phyloP scores from a whole-genome alignment of 2,888 invertebrate genomes.

The Melanchra persicariae region DNA sequence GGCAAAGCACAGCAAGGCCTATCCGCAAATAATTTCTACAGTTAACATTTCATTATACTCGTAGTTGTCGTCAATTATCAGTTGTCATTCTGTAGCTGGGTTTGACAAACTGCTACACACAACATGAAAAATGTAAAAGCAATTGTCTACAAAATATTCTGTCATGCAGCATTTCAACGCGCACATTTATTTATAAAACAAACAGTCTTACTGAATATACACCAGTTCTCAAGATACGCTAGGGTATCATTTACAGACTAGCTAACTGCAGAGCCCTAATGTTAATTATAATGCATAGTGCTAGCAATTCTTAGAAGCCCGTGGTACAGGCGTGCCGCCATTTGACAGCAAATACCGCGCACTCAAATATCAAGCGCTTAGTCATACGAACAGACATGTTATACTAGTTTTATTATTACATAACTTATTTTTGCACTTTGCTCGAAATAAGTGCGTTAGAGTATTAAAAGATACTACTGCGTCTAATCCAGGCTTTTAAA shows the following conservation, averaged over 20 bases:
- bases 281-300: conserved; percentile 69
- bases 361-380: conserved; percentile 84
- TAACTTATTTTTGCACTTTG: conserved; percentile 70
- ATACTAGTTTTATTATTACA: conserved; percentile 67
- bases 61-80: conserved; percentile 26
- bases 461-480: conserved; percentile 66
- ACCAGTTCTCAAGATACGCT: conserved; percentile 45
- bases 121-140: conserved; percentile 47
- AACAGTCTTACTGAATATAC: conserved; percentile 24
- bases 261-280: conserved; percentile 62
- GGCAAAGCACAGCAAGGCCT: neutral
- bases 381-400: conserved; percentile 74
- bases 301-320: conserved; percentile 70
- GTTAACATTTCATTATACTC: neutral
- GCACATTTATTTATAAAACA: conserved; percentile 49
- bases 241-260: conserved; percentile 55
- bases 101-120: conserved; percentile 37
- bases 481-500: conserved; percentile 64
- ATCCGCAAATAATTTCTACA: neutral
- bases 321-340: conserved; percentile 67
- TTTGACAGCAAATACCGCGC: conserved; percentile 79
- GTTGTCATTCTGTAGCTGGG: conserved; percentile 9
- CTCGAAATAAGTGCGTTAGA: conserved; percentile 63
- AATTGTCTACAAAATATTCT: conserved; percentile 46
- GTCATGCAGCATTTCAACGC: conserved; percentile 54